A percentile compares a stretch with the other conserved stretches of the same genome.
Conservation (phyloP, 2,797 vertebrate species). For the Peromyscus attwateri region DNA sequence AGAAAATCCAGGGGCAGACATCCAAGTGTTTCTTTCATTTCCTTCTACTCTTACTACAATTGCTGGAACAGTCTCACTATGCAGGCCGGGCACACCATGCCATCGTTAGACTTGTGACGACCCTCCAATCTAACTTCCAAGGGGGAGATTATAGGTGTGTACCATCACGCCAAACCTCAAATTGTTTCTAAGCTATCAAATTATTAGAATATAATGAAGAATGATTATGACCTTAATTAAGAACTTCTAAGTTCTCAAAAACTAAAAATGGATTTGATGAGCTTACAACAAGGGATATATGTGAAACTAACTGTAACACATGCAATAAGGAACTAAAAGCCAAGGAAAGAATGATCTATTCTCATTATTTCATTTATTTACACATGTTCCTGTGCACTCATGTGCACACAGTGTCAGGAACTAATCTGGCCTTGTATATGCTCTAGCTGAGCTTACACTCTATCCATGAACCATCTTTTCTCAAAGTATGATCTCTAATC, state of each 20-base stretch:
- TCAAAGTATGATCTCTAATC: not conserved
- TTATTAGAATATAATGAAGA: conserved; percentile 40
- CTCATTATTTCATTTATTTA: not conserved
- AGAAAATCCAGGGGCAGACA: conserved; percentile 23
- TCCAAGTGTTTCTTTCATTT: not conserved
- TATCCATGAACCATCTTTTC: not conserved
- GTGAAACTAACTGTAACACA: conserved; percentile 33
- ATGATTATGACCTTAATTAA: conserved; percentile 37
- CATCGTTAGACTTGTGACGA: not conserved
- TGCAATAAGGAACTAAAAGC: not conserved
- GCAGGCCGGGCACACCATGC: not conserved
- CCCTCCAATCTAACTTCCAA: not conserved
- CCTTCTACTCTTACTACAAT: not conserved
- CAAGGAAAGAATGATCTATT: not conserved
- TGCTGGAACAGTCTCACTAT: not conserved
- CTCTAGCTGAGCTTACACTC: not conserved
- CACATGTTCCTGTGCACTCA: not conserved
- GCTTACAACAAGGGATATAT: not conserved
- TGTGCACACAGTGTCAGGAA: no score
- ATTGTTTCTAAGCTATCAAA: not conserved
- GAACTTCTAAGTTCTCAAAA: conserved; percentile 24
- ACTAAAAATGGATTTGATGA: conserved; percentile 22
- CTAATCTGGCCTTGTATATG: not conserved
- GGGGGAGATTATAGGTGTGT: not conserved
- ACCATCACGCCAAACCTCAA: not conserved